These are phyloP conservation scores for Sprattus sprattus DNA, from an alignment of 2,113 vertebrate species.

Conservation along the genomic window DNA sequence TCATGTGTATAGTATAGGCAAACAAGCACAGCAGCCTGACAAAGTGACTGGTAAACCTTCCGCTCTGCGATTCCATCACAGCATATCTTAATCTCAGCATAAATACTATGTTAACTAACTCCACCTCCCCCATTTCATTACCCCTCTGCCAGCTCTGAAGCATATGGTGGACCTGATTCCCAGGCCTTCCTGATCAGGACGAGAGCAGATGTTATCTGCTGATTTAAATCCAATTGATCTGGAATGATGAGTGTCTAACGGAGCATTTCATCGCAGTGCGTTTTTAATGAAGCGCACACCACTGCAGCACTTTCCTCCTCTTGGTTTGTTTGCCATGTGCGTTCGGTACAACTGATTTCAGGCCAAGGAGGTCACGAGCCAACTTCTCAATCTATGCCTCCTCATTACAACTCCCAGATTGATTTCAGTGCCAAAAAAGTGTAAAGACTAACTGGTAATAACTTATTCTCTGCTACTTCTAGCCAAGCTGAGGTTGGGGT, in stretches of 20 bases:
- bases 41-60: background rate
- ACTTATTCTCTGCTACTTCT: background rate
- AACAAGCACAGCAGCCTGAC: background rate
- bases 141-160: slow-evolving; percentile 18
- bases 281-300: slow-evolving; percentile 53
- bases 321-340: slow-evolving; percentile 45
- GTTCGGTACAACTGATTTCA: slow-evolving; percentile 53
- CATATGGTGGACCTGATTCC: slow-evolving; percentile 48
- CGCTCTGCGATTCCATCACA: background rate
- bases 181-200: background rate
- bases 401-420: background rate
- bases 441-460: background rate
- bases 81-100: background rate
- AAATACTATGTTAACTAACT: slow-evolving; percentile 31
- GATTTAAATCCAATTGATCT: slow-evolving; percentile 59
- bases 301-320: slow-evolving; percentile 51
- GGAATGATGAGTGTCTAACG: slow-evolving; percentile 61
- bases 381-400: background rate
- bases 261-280: slow-evolving; percentile 55
- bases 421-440: background rate
- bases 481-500: background rate
- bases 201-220: slow-evolving; percentile 64
- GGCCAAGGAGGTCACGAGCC: slow-evolving; percentile 46
- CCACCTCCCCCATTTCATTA: background rate
- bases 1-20: background rate